Percentiles rank a stretch among this genome's conserved stretches.
These are phyloP conservation scores for Ondatra zibethicus DNA, from an alignment of 2,113 vertebrate genomes.

Conservation along the genomic window DNA sequence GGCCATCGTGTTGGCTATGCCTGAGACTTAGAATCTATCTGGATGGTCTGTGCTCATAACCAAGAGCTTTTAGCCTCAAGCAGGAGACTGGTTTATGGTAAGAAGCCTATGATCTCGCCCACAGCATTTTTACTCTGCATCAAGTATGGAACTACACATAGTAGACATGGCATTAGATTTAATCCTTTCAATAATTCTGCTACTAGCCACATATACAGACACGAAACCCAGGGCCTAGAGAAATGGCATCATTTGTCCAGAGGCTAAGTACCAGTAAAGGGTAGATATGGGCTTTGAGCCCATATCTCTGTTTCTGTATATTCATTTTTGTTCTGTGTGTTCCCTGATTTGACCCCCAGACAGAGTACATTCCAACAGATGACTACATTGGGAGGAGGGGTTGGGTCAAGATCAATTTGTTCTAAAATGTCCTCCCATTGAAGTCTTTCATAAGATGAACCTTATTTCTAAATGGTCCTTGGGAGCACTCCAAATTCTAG, in stretches of 20 bases:
- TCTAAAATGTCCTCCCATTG: not conserved
- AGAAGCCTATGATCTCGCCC: not conserved
- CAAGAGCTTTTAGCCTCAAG: constrained; percentile 4
- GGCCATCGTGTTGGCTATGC: not conserved
- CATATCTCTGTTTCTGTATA: not conserved
- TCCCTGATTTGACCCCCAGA: not conserved
- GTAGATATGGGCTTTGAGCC: not conserved
- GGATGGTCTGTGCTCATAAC: not conserved
- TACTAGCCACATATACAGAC: not conserved
- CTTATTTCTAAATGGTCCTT: constrained; percentile 48
- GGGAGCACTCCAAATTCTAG: not conserved
- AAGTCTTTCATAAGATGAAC: not conserved
- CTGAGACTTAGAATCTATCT: not conserved
- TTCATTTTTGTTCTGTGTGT: not conserved
- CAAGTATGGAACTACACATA: not conserved
- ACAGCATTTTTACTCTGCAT: not conserved
- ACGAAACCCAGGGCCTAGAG: not conserved
- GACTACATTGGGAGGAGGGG: not conserved
- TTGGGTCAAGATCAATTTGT: constrained; percentile 12
- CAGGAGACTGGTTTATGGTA: not conserved
- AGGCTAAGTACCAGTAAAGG: not conserved
- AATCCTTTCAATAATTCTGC: constrained; percentile 3
- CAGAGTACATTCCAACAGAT: not conserved
- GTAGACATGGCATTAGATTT: not conserved
- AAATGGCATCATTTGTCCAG: not conserved